A percentile compares a stretch with the other conserved stretches of the same genome.
Conservation (phyloP, 2,113 vertebrate genomes). For the Myrmecophaga tridactyla region DNA sequence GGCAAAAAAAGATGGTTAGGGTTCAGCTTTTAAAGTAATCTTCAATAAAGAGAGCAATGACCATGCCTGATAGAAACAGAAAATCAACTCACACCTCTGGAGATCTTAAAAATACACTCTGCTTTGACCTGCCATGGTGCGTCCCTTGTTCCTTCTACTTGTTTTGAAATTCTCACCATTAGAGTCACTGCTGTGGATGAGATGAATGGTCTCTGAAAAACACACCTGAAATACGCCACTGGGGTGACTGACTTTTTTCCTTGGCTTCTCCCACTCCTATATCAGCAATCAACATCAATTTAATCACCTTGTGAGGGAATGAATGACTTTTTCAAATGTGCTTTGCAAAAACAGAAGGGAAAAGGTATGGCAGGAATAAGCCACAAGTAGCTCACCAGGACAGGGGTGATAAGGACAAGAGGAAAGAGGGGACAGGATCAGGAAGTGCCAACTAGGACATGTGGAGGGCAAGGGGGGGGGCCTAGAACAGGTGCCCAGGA, state of each 20-base stretch:
- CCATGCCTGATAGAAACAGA: neutral
- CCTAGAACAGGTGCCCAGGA: too few species aligned
- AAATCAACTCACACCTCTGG: neutral
- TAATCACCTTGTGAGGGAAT: neutral
- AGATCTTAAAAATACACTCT: neutral
- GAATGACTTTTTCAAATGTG: neutral
- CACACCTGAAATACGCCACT: neutral
- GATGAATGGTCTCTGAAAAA: neutral
- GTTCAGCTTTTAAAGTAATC: neutral
- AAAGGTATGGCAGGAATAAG: neutral
- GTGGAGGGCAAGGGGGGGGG: neutral
- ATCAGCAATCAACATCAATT: neutral
- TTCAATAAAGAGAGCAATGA: neutral
- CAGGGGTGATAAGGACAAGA: neutral
- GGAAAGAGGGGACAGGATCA: neutral
- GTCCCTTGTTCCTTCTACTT: neutral
- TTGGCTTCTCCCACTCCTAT: neutral
- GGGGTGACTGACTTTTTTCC: neutral
- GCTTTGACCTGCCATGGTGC: neutral
- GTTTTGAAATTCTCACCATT: neutral
- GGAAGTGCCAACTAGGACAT: neutral
- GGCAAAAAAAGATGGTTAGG: neutral
- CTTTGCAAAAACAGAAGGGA: neutral
- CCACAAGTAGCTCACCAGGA: neutral
- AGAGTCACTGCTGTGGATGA: neutral